phyloP scores from a whole-genome alignment of 2,113 vertebrate genomes.

The Dasyurus viverrinus region DNA sequence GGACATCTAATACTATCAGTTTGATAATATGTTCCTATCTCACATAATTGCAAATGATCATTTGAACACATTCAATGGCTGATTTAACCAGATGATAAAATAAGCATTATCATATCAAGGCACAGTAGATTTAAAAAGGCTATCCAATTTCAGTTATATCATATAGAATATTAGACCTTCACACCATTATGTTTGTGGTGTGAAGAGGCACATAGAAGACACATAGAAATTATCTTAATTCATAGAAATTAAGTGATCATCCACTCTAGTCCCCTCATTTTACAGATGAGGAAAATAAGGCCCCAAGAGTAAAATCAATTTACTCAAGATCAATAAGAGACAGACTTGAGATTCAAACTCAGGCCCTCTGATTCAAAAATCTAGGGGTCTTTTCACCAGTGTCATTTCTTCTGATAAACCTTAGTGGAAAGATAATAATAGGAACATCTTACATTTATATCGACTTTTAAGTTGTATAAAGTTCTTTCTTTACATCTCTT shows the following conservation, averaged over 20 bases:
- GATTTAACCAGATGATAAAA: not conserved
- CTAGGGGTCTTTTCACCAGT: not conserved
- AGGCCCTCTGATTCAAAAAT: not conserved
- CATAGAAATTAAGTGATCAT: not conserved
- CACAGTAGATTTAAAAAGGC: not conserved
- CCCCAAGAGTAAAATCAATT: not conserved
- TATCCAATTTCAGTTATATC: not conserved
- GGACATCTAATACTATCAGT: conserved; percentile 38
- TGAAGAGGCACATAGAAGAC: not conserved
- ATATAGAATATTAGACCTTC: not conserved
- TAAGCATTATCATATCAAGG: not conserved
- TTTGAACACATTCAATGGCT: not conserved
- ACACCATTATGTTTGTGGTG: too few species aligned
- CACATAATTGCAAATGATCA: not conserved
- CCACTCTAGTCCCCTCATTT: not conserved
- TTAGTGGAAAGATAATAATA: not conserved
- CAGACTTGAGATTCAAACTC: not conserved
- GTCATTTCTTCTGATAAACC: not conserved
- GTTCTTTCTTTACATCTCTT: not conserved
- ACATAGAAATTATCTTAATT: not conserved
- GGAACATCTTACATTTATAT: not conserved
- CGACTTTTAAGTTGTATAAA: not conserved
- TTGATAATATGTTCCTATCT: conserved; percentile 22
- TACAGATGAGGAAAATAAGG: not conserved
- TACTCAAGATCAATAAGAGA: not conserved